Base-by-base conservation (phyloP, 1,140 invertebrate genomes). In the Zaprionus vittiger region DNA sequence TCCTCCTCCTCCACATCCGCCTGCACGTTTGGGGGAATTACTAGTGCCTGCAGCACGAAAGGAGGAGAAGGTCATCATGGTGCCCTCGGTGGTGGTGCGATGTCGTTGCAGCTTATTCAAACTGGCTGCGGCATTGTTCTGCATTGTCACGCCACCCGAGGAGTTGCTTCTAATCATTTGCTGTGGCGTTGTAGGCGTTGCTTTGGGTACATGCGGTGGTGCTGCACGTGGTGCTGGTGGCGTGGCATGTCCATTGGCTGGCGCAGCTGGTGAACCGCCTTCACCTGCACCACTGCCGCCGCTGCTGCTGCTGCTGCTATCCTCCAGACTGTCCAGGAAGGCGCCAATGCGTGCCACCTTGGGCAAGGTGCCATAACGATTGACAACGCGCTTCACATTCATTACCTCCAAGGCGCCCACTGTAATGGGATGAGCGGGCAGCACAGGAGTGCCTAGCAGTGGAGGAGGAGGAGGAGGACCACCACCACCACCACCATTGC, bases 291-390 rank as follows among this genome's bases (percentile, higher is more conserved):
- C n/a, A 12, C 60, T 62, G 22, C 70, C 52, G 22, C 70, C 52
- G 5, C 44, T 20, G 17, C 44, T 47, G 47, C 47, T 24, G 68
- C 74, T 54, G 57, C 64, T 59, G 49, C 85, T 79, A 38, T 92
- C 87, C 38, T 97, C 94, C 69, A 99, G 93, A 1, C 98, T 99
- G 89, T 99, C 98, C 15, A 99, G 93, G 93, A 98, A 99, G 0
- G 98, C 98, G 12, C 98, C 98, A 79, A 99, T 99, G 37, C 98
- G 95, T 14, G 98, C 97, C 56, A 97, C 98, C 93, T 99, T 99
- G 0, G 98, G 98, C 69, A 98, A 91, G 12, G 99, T 99, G 5
- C 98, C 98, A 92, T 99, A 99, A n/a, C 98, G 95, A 93, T 98
- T 99, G 65, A 99, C 99, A 6, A 98, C 98, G 79, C 97, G 96